Percentiles rank a stretch among this genome's conserved stretches.
Conservation (phyloP, 2,113 vertebrate species). For the Dinomys branickii region DNA sequence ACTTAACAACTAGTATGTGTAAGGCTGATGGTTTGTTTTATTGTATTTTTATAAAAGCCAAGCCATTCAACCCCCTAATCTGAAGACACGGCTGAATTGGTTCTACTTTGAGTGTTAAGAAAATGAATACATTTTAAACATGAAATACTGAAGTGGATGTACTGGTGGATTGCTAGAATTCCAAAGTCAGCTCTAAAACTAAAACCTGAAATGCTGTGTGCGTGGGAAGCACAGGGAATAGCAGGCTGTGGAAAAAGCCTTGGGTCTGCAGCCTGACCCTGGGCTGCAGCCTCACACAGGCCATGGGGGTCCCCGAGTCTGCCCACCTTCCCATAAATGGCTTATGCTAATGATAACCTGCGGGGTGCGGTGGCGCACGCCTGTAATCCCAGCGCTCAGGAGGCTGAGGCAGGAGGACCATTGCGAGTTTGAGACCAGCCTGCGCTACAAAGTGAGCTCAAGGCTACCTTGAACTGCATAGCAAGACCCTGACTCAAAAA, state of each 20-base stretch:
- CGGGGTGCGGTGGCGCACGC: no score
- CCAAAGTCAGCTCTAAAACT: background rate
- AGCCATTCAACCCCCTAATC: background rate
- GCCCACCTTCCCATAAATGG: background rate
- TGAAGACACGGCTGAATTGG: background rate
- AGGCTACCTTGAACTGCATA: no score
- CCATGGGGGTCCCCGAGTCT: background rate
- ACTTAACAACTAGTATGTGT: background rate
- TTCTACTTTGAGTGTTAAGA: conserved; percentile 22
- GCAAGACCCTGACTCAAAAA: no score
- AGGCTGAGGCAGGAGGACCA: no score
- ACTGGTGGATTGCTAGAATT: background rate
- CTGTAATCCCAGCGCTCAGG: no score
- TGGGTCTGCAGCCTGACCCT: background rate
- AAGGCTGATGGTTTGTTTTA: background rate
- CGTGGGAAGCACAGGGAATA: background rate
- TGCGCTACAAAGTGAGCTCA: no score
- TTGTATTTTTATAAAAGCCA: conserved; percentile 33
- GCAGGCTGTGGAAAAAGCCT: no score
- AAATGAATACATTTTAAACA: conserved; percentile 28
- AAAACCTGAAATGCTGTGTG: background rate
- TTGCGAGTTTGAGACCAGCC: no score
- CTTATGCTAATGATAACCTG: background rate
- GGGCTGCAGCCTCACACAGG: background rate
- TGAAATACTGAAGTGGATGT: background rate